Conservation (phyloP, 2,888 invertebrate species). For the Cosmia pyralina region DNA sequence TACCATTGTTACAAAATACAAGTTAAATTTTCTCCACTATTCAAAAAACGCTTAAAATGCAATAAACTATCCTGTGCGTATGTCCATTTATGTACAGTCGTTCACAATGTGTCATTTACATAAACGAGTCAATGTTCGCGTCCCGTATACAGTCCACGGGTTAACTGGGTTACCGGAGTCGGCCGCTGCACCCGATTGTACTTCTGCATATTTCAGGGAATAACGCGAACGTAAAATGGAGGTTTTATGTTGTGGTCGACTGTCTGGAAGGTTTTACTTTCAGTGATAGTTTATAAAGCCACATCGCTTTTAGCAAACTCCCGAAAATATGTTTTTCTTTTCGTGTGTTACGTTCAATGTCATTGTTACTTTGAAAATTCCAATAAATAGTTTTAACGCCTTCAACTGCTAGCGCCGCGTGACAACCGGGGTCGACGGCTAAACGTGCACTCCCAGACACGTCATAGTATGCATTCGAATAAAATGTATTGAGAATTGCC, state of each 20-base stretch:
- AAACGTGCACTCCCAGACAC: neutral
- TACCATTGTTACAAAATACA: neutral
- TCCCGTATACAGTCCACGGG: constrained; percentile 54
- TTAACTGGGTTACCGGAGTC: constrained; percentile 63
- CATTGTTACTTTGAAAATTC: neutral
- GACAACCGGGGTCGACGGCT: constrained; percentile 6
- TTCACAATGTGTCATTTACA: constrained; percentile 50
- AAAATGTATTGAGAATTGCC: neutral
- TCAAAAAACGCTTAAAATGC: constrained; percentile 20
- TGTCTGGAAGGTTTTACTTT: neutral
- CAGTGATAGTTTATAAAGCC: neutral
- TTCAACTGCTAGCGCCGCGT: neutral
- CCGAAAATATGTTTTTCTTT: neutral
- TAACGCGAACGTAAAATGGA: constrained; percentile 8
- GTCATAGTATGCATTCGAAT: neutral
- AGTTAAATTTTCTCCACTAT: neutral
- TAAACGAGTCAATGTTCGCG: constrained; percentile 51
- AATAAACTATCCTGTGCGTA: constrained; percentile 12
- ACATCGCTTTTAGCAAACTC: neutral
- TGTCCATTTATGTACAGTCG: constrained; percentile 22
- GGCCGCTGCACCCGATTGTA: constrained; percentile 45
- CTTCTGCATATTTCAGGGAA: constrained; percentile 53
- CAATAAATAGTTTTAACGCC: neutral
- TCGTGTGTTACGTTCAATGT: neutral
- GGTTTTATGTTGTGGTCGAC: constrained; percentile 13